These are phyloP conservation scores for Tenodera sinensis DNA, from an alignment of 2,888 invertebrate genomes.

Conservation along the genomic window DNA sequence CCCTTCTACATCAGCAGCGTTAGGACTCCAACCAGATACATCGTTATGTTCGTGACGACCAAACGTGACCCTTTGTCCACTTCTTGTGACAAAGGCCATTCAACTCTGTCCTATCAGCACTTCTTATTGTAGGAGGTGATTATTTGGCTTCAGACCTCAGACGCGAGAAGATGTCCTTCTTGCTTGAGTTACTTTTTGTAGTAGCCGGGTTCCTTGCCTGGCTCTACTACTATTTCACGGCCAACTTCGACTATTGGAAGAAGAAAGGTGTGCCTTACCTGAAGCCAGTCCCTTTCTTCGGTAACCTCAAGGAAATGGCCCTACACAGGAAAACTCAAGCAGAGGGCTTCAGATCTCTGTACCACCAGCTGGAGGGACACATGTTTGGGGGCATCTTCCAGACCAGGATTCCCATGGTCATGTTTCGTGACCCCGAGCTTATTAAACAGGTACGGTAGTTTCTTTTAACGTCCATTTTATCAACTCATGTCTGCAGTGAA, in stretches of 20 bases:
- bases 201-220: neutral
- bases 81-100: neutral
- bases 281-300: constrained; percentile 20
- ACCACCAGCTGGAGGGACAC: constrained; percentile 4
- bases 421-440: constrained; percentile 59
- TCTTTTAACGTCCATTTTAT: neutral
- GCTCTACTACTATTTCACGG: constrained; percentile 21
- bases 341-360: neutral
- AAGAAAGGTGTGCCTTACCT: constrained; percentile 19
- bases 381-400: constrained; percentile 17
- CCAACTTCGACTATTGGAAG: constrained; percentile 23
- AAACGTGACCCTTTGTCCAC: neutral
- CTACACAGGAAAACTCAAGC: constrained; percentile 12
- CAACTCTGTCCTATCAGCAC: neutral
- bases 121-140: neutral
- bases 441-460: constrained; percentile 46
- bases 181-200: neutral
- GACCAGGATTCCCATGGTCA: constrained; percentile 38
- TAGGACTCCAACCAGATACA: too few species aligned
- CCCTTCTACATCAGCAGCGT: too few species aligned
- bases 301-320: constrained; percentile 22
- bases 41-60: neutral
- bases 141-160: neutral
- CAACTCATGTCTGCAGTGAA: too few species aligned
- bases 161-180: neutral